Conservation (phyloP, 2,888 invertebrate species). For the Arge pagana region DNA sequence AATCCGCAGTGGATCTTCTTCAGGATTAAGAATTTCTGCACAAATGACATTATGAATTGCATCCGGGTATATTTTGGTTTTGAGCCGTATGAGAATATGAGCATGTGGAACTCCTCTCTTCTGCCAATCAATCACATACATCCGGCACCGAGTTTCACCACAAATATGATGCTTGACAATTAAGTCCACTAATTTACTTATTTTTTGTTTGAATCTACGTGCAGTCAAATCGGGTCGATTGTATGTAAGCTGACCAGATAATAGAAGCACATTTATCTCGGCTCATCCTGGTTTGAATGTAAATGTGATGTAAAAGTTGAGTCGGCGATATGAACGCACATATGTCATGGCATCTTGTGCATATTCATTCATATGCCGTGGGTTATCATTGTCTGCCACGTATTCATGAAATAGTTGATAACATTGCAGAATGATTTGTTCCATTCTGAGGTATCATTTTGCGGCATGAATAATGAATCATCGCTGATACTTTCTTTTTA, state of each 20-base stretch:
- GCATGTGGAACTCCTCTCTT: constrained; percentile 48
- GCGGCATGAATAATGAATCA: too few species aligned
- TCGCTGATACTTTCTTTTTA: too few species aligned
- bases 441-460: too few species aligned
- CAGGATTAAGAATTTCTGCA: constrained; percentile 36
- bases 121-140: constrained; percentile 37
- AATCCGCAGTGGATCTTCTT: constrained; percentile 29
- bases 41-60: constrained; percentile 41
- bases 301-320: constrained; percentile 43
- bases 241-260: constrained; percentile 8
- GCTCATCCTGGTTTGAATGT: constrained; percentile 40
- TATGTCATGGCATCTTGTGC: constrained; percentile 47
- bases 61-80: constrained; percentile 39
- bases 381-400: constrained; percentile 43
- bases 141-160: constrained; percentile 34
- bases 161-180: constrained; percentile 21
- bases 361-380: constrained; percentile 43
- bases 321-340: constrained; percentile 45
- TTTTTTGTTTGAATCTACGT: constrained; percentile 34
- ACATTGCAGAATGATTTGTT: too few species aligned
- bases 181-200: constrained; percentile 15
- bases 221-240: constrained; percentile 32
- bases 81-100: constrained; percentile 45
- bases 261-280: constrained; percentile 14
- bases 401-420: constrained; percentile 45